Evolutionary conservation across 2,797 vertebrate genomes (phyloP), one percentile per base, ranked within the genome.

Genomic region (Pelochelys cantorii): DNA sequence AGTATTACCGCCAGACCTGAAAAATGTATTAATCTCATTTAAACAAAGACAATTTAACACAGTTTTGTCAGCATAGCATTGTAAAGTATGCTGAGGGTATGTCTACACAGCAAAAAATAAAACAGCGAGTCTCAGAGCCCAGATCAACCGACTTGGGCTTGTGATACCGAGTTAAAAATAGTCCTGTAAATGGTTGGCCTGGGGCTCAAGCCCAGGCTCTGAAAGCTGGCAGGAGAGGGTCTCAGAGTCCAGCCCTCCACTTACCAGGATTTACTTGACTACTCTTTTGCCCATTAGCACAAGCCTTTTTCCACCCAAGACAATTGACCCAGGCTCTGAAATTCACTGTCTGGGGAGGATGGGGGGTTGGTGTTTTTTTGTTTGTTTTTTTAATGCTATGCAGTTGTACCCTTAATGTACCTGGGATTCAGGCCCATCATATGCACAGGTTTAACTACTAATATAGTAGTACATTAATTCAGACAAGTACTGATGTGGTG

Each of bases 361-460:
- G n/a, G n/a, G n/a, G 42, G 42, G 42, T 42, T 7, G 42, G 42
- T 37, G 37, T 37, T 37, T 37, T 37, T 37, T 37, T 37, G 37
- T 48, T 48, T 48, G 42, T 48, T 48, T 42, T 42, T 65, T 65
- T 65, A 18, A n/a, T 65, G 62, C 4, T 65, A 2, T 65, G 62
- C n/a, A 65, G 31, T n/a, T n/a, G 31, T 34, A 65, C 17, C 31
- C 15, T 9, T 20, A 10, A 48, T 0, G 2, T 37, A 80, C 59
- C 87, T 22, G 65, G 18, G 22, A 93, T 92, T 14, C 83, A 85
- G 84, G 22, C 59, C 90, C 87, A 94, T 48, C 78, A 5, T 83
- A 53, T 31, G 53, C 53, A 57, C 81, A 65, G 29, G n/a, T 81
- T 59, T 85, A 88, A 92, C 84, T 91, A 86, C 75, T 86, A 31